phyloP scores from a whole-genome alignment of 2,113 vertebrate species.

The Camelus bactrianus region DNA sequence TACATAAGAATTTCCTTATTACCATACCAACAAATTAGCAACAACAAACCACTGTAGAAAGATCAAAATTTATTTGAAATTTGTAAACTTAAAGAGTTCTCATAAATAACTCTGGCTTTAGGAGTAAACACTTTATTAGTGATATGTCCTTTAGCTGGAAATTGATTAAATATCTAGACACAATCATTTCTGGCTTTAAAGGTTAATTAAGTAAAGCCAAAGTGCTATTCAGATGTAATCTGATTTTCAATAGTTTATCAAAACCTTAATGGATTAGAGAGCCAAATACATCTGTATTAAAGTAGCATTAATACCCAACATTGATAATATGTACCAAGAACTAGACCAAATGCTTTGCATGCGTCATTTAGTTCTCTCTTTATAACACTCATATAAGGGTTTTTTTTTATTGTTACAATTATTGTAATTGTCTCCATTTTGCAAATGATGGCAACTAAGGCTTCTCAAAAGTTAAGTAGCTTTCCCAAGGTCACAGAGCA shows the following conservation, averaged over 20 bases:
- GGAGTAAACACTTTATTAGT: not conserved
- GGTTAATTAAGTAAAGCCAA: not conserved
- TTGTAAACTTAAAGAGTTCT: not conserved
- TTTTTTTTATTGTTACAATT: slow-evolving; percentile 47
- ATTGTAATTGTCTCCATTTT: not conserved
- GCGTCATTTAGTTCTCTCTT: not conserved
- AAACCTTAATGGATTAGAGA: not conserved
- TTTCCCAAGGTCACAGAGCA: not conserved
- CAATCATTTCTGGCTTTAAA: slow-evolving; percentile 23
- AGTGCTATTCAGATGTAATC: not conserved
- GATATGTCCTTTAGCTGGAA: not conserved
- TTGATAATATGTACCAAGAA: not conserved
- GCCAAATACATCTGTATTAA: not conserved
- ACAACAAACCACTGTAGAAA: not conserved
- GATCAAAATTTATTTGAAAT: not conserved
- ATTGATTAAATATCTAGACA: slow-evolving; percentile 10
- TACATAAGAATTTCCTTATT: not conserved
- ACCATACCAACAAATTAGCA: not conserved
- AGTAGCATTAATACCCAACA: not conserved
- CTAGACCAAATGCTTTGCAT: not conserved
- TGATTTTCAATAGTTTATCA: not conserved
- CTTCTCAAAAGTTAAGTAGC: not conserved
- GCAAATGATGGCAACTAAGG: not conserved
- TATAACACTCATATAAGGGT: not conserved
- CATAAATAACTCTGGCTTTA: not conserved